Evolutionary conservation across 2,797 vertebrate genomes (phyloP).

Genomic region (Bradypodion pumilum): DNA sequence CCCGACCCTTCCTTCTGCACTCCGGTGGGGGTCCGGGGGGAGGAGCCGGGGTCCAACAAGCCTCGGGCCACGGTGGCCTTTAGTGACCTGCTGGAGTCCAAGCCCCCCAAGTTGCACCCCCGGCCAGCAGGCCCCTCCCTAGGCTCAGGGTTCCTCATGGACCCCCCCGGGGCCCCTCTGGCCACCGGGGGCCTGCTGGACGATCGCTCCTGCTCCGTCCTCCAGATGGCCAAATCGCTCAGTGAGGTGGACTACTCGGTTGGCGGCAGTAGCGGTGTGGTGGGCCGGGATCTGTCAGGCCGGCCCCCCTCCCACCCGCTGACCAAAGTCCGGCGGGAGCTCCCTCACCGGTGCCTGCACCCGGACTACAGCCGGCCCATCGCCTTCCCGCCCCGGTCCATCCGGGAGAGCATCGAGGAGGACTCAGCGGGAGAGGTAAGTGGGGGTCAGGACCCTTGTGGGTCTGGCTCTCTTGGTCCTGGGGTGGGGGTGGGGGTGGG

Average conservation of each 20-base stretch:
- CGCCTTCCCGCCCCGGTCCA: slow-evolving; percentile 87
- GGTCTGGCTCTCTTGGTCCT: no score
- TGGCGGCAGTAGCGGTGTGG: slow-evolving; percentile 4
- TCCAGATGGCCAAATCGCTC: slow-evolving; percentile 95
- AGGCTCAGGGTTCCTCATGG: slow-evolving; percentile 52
- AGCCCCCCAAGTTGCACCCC: slow-evolving; percentile 70
- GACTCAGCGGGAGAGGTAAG: slow-evolving; percentile 91
- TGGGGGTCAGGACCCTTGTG: not conserved
- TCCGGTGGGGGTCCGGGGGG: slow-evolving; percentile 49
- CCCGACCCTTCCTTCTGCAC: slow-evolving; percentile 76
- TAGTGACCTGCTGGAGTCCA: slow-evolving; percentile 55
- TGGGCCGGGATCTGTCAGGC: slow-evolving; percentile 59
- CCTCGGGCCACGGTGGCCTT: slow-evolving; percentile 7
- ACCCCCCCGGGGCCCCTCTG: slow-evolving; percentile 32
- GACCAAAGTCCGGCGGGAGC: slow-evolving; percentile 70
- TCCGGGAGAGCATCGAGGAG: slow-evolving; percentile 92
- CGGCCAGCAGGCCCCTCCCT: slow-evolving; percentile 48
- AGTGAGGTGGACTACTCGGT: slow-evolving; percentile 89
- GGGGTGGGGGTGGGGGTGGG: no score
- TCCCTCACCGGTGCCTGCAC: slow-evolving; percentile 71
- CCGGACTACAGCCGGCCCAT: slow-evolving; percentile 74
- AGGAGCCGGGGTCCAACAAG: slow-evolving; percentile 45
- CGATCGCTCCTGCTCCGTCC: slow-evolving; percentile 94
- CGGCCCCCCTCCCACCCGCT: slow-evolving; percentile 70
- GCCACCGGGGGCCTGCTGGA: slow-evolving; percentile 71